Evolutionary conservation across 2,113 vertebrate species (phyloP).

Genomic region (Nicator chloris): DNA sequence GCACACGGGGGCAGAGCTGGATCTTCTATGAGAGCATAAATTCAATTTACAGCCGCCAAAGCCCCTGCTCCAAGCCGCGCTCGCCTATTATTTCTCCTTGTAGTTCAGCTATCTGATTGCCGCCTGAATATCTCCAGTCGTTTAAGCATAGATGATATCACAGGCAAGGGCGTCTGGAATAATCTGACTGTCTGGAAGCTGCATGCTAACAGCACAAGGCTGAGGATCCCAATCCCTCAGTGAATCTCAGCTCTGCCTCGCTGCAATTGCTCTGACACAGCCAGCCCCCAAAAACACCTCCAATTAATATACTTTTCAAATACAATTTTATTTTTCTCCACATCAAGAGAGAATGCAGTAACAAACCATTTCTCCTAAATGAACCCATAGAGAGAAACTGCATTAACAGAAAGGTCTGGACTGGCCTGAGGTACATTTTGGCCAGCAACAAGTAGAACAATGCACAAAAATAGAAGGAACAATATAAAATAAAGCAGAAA

Average conservation of each 20-base stretch:
- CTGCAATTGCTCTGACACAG: background rate
- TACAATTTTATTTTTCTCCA: background rate
- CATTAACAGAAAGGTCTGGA: constrained; percentile 25
- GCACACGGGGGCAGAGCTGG: constrained; percentile 58
- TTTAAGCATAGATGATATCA: constrained; percentile 21
- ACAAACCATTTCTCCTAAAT: background rate
- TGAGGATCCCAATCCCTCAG: background rate
- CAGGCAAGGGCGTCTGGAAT: constrained; percentile 27
- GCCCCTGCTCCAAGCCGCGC: background rate
- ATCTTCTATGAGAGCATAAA: background rate
- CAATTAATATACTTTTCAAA: constrained; percentile 1
- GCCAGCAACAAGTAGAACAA: constrained; percentile 19
- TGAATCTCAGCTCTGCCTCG: background rate
- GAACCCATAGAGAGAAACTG: background rate
- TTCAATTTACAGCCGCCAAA: constrained; percentile 8
- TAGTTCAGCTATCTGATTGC: constrained; percentile 33
- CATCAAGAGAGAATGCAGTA: background rate
- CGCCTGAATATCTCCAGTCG: constrained; percentile 21
- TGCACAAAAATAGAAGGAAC: background rate
- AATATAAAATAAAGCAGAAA: background rate
- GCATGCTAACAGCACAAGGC: background rate
- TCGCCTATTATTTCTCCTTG: constrained; percentile 10
- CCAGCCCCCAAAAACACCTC: background rate
- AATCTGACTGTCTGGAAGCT: constrained; percentile 6
- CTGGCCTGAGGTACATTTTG: constrained; percentile 16